Evolutionary conservation across 2,888 invertebrate species (phyloP).

Genomic region (Ametastegia equiseti): DNA sequence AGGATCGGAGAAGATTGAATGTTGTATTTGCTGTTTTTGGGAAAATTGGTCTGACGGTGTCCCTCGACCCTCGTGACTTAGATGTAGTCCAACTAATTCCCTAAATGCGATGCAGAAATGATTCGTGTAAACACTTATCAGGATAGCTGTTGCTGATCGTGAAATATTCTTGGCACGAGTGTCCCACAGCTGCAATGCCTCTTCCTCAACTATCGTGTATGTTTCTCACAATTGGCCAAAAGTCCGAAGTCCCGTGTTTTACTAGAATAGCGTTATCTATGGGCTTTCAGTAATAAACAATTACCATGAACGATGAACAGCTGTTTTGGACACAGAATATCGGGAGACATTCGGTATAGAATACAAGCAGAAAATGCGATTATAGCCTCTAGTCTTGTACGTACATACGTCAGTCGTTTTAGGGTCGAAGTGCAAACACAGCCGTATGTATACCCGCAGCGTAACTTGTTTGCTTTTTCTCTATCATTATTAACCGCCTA

Average conservation of each 20-base stretch:
- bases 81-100: not conserved
- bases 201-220: not conserved
- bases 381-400: not conserved
- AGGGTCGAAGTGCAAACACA: conserved; percentile 36
- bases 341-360: not conserved
- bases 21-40: not conserved
- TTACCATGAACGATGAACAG: not conserved
- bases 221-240: not conserved
- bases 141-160: not conserved
- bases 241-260: not conserved
- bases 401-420: not conserved
- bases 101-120: not conserved
- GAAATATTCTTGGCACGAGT: conserved; percentile 23
- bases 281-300: not conserved
- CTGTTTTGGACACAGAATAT: not conserved
- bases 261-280: not conserved
- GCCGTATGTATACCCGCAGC: too few relatives aligned
- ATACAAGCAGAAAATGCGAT: not conserved
- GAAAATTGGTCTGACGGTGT: not conserved
- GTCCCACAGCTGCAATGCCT: not conserved
- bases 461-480: conserved; percentile 2
- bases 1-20: not conserved
- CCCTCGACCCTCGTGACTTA: not conserved
- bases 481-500: not conserved
- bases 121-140: conserved; percentile 11